phyloP scores from a whole-genome alignment of 2,113 vertebrate species.

The Megaptera novaeangliae region DNA sequence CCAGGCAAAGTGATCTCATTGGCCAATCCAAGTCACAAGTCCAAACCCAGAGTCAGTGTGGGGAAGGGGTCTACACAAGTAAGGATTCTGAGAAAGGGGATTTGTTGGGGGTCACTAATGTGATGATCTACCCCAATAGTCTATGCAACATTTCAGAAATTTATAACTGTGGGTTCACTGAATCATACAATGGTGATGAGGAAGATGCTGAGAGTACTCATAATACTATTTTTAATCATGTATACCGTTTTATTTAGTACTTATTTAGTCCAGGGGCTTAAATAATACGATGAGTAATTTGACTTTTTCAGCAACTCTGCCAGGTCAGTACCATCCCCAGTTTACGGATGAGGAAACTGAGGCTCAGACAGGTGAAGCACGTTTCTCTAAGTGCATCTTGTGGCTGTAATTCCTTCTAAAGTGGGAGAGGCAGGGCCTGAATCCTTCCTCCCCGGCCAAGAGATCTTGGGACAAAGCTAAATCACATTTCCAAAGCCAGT shows the following conservation, averaged over 20 bases:
- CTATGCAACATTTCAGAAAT: background rate
- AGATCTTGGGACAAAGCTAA: background rate
- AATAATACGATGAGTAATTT: background rate
- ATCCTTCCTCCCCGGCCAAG: background rate
- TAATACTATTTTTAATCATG: background rate
- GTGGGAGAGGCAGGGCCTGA: background rate
- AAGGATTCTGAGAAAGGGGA: background rate
- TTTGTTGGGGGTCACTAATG: background rate
- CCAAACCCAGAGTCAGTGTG: background rate
- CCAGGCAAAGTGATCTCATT: background rate
- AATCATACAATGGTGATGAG: background rate
- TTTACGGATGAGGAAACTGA: background rate
- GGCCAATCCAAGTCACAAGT: background rate
- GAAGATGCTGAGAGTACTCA: background rate
- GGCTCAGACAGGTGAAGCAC: background rate
- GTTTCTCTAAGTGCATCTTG: background rate
- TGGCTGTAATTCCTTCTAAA: background rate
- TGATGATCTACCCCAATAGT: background rate
- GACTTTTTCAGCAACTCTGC: background rate
- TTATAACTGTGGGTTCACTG: background rate
- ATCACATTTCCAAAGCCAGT: background rate
- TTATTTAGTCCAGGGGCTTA: background rate
- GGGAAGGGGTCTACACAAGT: background rate
- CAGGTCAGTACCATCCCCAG: accelerated
- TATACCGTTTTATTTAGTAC: background rate